Percentiles rank a stretch among this genome's conserved stretches.
Conservation (phyloP, 2,888 invertebrate genomes). For the Phyto melanocephala region DNA sequence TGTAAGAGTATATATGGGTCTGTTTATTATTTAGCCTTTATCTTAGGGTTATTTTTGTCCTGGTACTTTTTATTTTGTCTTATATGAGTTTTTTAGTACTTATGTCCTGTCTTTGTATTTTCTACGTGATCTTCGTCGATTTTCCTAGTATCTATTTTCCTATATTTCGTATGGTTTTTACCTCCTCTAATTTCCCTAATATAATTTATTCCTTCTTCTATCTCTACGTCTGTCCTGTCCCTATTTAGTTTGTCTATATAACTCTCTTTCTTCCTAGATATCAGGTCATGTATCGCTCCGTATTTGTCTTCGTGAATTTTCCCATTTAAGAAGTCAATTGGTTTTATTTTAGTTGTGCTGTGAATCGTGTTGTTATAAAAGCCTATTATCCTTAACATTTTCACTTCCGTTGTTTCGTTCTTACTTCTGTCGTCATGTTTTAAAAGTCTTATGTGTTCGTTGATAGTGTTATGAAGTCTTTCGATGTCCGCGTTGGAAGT, state of each 20-base stretch:
- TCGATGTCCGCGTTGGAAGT: conserved; percentile 62
- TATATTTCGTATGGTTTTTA: conserved; percentile 63
- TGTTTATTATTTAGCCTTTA: conserved; percentile 17
- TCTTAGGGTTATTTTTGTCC: conserved; percentile 48
- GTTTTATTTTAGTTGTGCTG: neutral
- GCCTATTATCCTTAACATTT: conserved; percentile 56
- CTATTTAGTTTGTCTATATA: conserved; percentile 48
- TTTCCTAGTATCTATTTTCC: conserved; percentile 47
- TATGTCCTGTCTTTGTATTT: no score
- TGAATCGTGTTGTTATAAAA: conserved; percentile 64
- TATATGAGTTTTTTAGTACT: no score
- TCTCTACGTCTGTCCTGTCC: conserved; percentile 33
- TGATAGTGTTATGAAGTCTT: conserved; percentile 63
- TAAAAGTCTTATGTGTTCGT: conserved; percentile 63
- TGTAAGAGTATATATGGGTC: neutral
- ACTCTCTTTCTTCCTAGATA: conserved; percentile 54
- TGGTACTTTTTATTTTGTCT: no score
- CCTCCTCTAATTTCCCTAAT: no score
- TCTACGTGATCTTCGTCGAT: no score
- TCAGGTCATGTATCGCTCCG: conserved; percentile 38
- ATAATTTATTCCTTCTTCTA: conserved; percentile 42
- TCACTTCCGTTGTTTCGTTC: conserved; percentile 59
- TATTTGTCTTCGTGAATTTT: neutral
- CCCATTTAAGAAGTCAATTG: neutral
- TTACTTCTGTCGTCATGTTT: conserved; percentile 31